A percentile compares a stretch with the other conserved stretches of the same genome.
phyloP scores from a whole-genome alignment of 2,888 invertebrate genomes.

The Steinernema carpocapsae region DNA sequence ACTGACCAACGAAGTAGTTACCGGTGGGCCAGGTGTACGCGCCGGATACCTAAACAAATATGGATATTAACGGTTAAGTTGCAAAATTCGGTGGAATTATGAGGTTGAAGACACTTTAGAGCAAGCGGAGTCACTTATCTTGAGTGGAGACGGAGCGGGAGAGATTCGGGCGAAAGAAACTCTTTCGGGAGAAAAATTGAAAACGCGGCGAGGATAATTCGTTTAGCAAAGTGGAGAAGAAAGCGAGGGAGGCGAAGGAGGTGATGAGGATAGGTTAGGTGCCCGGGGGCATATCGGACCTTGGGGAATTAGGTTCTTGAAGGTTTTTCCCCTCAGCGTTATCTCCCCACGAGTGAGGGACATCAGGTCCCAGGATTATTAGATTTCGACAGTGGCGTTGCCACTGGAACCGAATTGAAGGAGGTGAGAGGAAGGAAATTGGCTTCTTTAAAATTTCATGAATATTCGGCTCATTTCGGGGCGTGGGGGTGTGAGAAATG shows the following conservation, averaged over 20 bases:
- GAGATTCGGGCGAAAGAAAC: neutral
- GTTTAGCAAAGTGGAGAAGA: constrained; percentile 17
- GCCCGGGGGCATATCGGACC: neutral
- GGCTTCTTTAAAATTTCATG: no score
- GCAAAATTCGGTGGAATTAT: neutral
- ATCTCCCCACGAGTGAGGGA: no score
- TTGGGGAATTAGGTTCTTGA: neutral
- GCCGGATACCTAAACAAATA: constrained; percentile 76
- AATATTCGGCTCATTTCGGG: no score
- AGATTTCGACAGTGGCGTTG: no score
- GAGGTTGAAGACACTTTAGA: neutral
- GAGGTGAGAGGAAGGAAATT: no score
- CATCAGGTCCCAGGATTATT: no score
- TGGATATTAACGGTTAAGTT: neutral
- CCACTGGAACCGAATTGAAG: no score
- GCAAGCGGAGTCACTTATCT: no score
- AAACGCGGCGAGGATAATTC: constrained; percentile 21
- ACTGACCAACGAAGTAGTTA: constrained; percentile 79
- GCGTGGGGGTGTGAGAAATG: no score
- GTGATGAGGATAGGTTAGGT: neutral
- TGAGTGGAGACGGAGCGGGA: neutral
- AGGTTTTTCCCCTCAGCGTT: neutral
- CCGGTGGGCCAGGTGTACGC: constrained; percentile 73
- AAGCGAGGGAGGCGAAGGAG: constrained; percentile 5
- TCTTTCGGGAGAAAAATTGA: constrained; percentile 10